Base-by-base conservation (phyloP, 64 coral and sea anemone species). In the Montipora sp. region DNA sequence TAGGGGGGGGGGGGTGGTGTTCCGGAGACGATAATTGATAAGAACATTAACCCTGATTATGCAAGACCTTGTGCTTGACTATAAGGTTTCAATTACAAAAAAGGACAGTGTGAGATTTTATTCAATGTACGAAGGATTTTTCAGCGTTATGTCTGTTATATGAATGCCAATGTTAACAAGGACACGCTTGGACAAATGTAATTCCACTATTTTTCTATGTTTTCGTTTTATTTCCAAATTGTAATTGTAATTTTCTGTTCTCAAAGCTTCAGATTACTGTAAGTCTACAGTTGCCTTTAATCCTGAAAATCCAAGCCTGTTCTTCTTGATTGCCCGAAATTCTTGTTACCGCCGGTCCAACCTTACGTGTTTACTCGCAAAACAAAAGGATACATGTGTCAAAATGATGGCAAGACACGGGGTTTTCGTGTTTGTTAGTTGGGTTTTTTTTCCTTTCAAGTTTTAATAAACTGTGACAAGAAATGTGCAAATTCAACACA, bases 1-100 rank as follows among this genome's bases (percentile, higher is more conserved):
- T 24, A 24, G 23, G 23, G 23, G 16, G 57, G 91, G 83, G 91
- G 91, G 90, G 22, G 78, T 89, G 22, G 78, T 89, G 74, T 89
- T 63, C 18, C 87, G 53, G 53, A 0, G 53, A 57, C 51, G 13
- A 63, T 63, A 0, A 63, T 15, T 63, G 9, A 63, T 16, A 63
- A 57, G 53, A 57, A 57, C 0, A 8, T 57, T 57, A 8, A 57
- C 53, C 1, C 53, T 0, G 53, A 57, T 57, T 57, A 57, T 11
- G 53, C 53, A 57, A 3, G 53, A 67, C 4, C 63, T 15, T 13
- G 6, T 67, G 63, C 14, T 68, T 12, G 63, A 13, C 16, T 68
- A 68, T 36, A 5, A n/a, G 63, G 8, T 68, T 68, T 13, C 4
- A 13, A 12, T 68, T 68, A 12, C 8, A 14, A 4, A 8, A 11